Conservation (phyloP, 2,113 vertebrate genomes). For the Arvicanthis niloticus region DNA sequence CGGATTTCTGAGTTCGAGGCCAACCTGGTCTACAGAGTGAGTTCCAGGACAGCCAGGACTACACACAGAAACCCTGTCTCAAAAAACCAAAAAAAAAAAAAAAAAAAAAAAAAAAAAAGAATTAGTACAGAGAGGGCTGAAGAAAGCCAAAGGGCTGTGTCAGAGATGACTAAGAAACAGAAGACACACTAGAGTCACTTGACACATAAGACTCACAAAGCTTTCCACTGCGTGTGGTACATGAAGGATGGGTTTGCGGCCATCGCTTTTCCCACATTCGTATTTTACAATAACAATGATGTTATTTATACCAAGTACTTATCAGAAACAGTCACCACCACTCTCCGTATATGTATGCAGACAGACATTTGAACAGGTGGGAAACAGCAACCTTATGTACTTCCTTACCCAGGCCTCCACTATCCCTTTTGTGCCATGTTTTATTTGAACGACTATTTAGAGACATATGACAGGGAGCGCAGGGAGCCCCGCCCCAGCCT, state of each 20-base stretch:
- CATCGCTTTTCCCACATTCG: not conserved
- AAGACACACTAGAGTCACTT: not conserved
- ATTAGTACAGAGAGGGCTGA: not conserved
- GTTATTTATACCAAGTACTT: too few species aligned
- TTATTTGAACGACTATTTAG: not conserved
- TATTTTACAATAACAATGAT: not conserved
- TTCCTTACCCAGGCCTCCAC: not conserved
- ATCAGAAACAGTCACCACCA: not conserved
- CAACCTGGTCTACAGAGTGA: too few species aligned
- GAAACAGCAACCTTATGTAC: not conserved
- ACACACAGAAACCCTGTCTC: too few species aligned
- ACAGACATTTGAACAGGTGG: not conserved
- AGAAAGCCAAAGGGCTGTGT: not conserved
- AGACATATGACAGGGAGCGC: not conserved
- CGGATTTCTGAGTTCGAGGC: too few species aligned
- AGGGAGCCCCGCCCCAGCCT: rapidly evolving
- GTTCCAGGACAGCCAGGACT: too few species aligned
- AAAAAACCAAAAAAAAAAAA: too few species aligned
- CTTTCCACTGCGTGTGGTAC: rapidly evolving
- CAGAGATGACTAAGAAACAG: not conserved
- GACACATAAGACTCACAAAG: not conserved
- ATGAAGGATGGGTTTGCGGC: not conserved
- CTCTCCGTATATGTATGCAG: not conserved
- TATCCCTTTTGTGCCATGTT: not conserved
- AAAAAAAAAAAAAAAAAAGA: too few species aligned